phyloP scores from a whole-genome alignment of 1,140 invertebrate genomes.

The Mya arenaria region DNA sequence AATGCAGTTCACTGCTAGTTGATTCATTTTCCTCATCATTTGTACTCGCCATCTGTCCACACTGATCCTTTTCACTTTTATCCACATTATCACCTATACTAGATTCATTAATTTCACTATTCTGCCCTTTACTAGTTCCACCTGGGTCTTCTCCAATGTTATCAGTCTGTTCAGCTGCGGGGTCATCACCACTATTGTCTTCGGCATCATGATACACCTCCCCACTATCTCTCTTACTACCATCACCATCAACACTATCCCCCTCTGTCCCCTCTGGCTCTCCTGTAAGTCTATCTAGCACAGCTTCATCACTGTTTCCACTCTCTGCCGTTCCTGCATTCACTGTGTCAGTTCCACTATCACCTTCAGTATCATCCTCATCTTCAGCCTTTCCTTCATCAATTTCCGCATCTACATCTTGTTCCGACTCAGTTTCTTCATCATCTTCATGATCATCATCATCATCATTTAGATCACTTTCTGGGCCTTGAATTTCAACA shows the following conservation, averaged over 20 bases:
- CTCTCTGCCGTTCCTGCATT: not conserved
- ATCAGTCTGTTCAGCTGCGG: constrained; percentile 15
- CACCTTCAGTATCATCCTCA: not conserved
- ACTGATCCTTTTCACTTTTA: not conserved
- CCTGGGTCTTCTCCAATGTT: constrained; percentile 21
- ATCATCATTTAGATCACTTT: not conserved
- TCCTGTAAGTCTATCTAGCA: not conserved
- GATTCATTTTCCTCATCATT: too few relatives aligned
- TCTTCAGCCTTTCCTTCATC: not conserved
- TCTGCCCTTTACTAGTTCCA: not conserved
- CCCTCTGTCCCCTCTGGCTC: constrained; percentile 3
- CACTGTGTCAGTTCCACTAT: too few relatives aligned
- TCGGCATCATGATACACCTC: constrained; percentile 46
- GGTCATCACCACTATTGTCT: constrained; percentile 7
- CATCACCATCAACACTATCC: constrained; percentile 21
- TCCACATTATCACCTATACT: not conserved
- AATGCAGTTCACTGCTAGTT: too few relatives aligned
- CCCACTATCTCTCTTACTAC: constrained; percentile 37
- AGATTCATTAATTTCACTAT: constrained; percentile 2
- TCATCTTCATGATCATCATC: not conserved
- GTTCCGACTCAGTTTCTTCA: not conserved
- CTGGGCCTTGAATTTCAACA: not conserved
- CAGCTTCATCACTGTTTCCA: constrained; percentile 1
- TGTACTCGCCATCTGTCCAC: too few relatives aligned
- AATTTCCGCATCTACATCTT: not conserved